These are phyloP conservation scores for Tursiops truncatus DNA, from an alignment of 2,113 vertebrate genomes.

Conservation along the genomic window DNA sequence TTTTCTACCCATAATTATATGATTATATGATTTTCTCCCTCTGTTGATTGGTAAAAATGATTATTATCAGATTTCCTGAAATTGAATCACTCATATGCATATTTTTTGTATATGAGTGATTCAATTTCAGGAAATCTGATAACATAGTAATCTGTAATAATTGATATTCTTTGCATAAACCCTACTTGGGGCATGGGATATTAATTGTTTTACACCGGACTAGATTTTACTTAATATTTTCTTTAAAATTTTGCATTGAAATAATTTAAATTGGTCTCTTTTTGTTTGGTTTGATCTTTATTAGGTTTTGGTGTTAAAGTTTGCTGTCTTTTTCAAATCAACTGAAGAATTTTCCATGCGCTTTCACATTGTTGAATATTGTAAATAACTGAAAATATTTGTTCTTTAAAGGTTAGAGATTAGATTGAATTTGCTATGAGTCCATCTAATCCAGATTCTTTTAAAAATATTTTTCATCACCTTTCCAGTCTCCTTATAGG, in stretches of 20 bases:
- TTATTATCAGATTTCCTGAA: not conserved
- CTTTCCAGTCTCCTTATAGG: not conserved
- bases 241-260: not conserved
- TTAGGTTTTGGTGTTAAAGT: not conserved
- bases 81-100: not conserved
- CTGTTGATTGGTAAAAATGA: not conserved
- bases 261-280: not conserved
- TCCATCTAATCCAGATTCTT: not conserved
- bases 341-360: not conserved
- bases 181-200: not conserved
- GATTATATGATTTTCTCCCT: not conserved
- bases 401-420: not conserved
- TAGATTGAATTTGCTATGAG: not conserved
- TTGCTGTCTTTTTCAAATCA: not conserved
- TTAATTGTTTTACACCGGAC: not conserved
- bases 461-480: not conserved
- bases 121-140: not conserved
- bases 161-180: not conserved
- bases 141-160: not conserved
- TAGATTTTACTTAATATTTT: not conserved
- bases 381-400: not conserved
- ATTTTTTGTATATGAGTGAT: not conserved
- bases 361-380: conserved; percentile 3
- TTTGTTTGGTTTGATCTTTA: not conserved
- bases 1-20: not conserved